Evolutionary conservation across 2,888 invertebrate species (phyloP).

Genomic region (Phorcus lineatus): DNA sequence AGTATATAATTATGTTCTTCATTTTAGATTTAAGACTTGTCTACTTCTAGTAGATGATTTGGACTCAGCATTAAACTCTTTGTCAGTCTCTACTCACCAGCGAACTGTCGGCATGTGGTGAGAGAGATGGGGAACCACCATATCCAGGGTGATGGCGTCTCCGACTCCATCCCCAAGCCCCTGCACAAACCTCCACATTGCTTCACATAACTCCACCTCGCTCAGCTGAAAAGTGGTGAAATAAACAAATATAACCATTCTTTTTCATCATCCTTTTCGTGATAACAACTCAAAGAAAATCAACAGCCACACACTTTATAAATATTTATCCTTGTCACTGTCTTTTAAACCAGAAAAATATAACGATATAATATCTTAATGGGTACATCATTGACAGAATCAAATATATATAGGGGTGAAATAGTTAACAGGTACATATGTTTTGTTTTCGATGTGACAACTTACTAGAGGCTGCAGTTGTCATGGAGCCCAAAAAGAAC

Average conservation of each 20-base stretch:
- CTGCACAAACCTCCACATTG: slow-evolving; percentile 53
- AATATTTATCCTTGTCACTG: no score
- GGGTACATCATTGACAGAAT: neutral
- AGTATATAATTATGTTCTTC: no score
- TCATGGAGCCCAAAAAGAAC: no score
- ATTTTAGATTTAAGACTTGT: no score
- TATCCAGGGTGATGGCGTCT: slow-evolving; percentile 46
- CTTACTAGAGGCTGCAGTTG: slow-evolving; percentile 19
- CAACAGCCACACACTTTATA: no score
- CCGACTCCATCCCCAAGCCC: slow-evolving; percentile 46
- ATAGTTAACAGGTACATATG: neutral
- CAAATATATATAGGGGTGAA: neutral
- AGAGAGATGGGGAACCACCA: slow-evolving; percentile 49
- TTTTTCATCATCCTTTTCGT: neutral
- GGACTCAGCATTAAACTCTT: neutral
- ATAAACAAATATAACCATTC: slow-evolving; percentile 1
- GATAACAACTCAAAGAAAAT: no score
- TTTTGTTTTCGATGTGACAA: neutral
- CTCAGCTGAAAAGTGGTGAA: slow-evolving; percentile 32
- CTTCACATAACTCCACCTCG: slow-evolving; percentile 47
- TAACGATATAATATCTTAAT: no score
- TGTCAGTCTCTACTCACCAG: slow-evolving; percentile 53
- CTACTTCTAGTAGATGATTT: no score
- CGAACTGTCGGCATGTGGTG: slow-evolving; percentile 51
- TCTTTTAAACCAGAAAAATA: no score